These are phyloP conservation scores for Xiphorhynchus elegans DNA, from an alignment of 2,113 vertebrate genomes.

Conservation along the genomic window DNA sequence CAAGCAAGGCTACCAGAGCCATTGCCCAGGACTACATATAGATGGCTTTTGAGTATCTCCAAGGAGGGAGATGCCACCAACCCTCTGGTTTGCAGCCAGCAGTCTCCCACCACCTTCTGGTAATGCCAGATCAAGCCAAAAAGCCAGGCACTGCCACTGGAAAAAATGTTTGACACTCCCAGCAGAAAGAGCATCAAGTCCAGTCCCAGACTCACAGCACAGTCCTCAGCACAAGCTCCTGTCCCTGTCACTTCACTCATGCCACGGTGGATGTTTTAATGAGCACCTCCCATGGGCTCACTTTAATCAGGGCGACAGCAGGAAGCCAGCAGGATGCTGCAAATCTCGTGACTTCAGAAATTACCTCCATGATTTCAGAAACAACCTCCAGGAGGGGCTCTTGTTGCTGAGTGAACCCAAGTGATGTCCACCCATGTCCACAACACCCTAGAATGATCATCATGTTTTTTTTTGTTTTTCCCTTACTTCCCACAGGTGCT, in stretches of 20 bases:
- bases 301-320: neutral
- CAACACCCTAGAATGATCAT: neutral
- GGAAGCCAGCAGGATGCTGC: neutral
- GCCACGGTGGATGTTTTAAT: neutral
- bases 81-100: neutral
- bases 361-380: neutral
- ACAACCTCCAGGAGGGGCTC: neutral
- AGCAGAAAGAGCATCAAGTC: neutral
- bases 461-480: too few species aligned
- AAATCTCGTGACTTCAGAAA: neutral
- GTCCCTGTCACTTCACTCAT: neutral
- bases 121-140: neutral
- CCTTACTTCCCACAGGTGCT: neutral
- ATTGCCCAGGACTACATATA: neutral
- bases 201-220: neutral
- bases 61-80: neutral
- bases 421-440: rapidly evolving
- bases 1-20: neutral
- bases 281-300: neutral
- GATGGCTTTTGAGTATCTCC: neutral
- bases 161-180: neutral
- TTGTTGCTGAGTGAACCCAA: neutral
- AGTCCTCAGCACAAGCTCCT: neutral
- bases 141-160: rapidly evolving
- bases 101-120: neutral